Evolutionary conservation across 2,888 invertebrate species (phyloP).

Genomic region (Pheosia gnoma): DNA sequence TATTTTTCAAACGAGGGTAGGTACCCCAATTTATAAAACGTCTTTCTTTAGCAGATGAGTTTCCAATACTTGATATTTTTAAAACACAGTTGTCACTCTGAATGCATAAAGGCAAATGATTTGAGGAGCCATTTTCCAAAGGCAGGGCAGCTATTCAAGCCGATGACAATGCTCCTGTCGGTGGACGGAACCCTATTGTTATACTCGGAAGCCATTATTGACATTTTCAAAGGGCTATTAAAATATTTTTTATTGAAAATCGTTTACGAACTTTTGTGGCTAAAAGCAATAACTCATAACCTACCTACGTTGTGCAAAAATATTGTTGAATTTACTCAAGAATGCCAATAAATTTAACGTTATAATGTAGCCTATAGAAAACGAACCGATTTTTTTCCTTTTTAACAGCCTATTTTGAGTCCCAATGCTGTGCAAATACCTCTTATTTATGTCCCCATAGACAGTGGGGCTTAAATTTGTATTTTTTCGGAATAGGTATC

Average conservation of each 20-base stretch:
- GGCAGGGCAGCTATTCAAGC: constrained; percentile 67
- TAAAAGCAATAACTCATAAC: constrained; percentile 50
- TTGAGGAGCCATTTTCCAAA: constrained; percentile 73
- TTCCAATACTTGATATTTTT: constrained; percentile 62
- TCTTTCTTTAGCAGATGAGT: constrained; percentile 43
- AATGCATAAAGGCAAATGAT: constrained; percentile 68
- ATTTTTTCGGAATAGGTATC: too few species aligned
- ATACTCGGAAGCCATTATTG: constrained; percentile 79
- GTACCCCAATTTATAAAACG: not conserved
- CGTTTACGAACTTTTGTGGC: constrained; percentile 58
- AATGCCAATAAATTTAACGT: not conserved
- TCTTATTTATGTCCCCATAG: too few species aligned
- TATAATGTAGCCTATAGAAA: too few species aligned
- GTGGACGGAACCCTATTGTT: constrained; percentile 76
- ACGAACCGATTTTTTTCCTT: too few species aligned
- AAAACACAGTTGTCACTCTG: constrained; percentile 66
- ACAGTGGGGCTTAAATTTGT: too few species aligned
- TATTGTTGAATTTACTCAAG: constrained; percentile 40
- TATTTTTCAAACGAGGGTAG: too few species aligned
- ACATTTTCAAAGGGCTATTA: constrained; percentile 79
- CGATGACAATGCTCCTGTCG: constrained; percentile 72
- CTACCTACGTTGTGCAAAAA: constrained; percentile 36
- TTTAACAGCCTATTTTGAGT: too few species aligned
- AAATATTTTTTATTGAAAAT: constrained; percentile 72
- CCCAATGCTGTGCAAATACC: too few species aligned